Evolutionary conservation across 2,797 vertebrate genomes (phyloP), one percentile per base, ranked within the genome.

Genomic region (Enteromius afrohamiltoni): DNA sequence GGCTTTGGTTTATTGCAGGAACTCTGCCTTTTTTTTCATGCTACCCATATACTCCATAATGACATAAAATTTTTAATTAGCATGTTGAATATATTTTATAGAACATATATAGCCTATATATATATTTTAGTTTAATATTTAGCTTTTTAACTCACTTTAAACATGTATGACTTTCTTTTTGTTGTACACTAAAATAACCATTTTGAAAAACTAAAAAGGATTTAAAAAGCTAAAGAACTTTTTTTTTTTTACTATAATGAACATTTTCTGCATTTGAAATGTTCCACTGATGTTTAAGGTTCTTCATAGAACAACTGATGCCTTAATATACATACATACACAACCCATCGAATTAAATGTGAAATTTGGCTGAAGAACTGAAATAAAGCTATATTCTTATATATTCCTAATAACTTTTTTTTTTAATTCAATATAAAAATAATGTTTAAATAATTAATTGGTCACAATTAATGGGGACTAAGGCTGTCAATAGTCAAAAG

Each of bases 1-100:
- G 64, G 49, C 49, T 70, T 47, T 77, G 75, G 75, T 69, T 68
- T 77, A 31, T 69, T 40, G 81, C 62, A 68, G 80, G 55, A 65
- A 47, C 45, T 42, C n/a, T 55, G 21, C 10, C 4, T 45, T 16
- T 65, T 1, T 21, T 53, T 31, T 75, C 60, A 51, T n/a, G 73
- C 31, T 55, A 65, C 37, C 76, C 34, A 76, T 83, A 68, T 8
- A 49, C 14, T 60, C n/a, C 19, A 69, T 17, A 80, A 55, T 3
- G 17, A 70, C 49, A 42, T 55, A 2, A 2, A 13, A 69, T 29
- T 55, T 26, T 69, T 19, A 80, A 69, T 42, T 29, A 69, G 34
- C 10, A 51, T 31, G 13, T 78, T 67, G 11, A 65, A 78, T 78
- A 68, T 68, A 17, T 68, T 14, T 47, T 45, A 45, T 45, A 45